phyloP scores from a whole-genome alignment of 1,140 invertebrate genomes.

The Drosophila obscura region DNA sequence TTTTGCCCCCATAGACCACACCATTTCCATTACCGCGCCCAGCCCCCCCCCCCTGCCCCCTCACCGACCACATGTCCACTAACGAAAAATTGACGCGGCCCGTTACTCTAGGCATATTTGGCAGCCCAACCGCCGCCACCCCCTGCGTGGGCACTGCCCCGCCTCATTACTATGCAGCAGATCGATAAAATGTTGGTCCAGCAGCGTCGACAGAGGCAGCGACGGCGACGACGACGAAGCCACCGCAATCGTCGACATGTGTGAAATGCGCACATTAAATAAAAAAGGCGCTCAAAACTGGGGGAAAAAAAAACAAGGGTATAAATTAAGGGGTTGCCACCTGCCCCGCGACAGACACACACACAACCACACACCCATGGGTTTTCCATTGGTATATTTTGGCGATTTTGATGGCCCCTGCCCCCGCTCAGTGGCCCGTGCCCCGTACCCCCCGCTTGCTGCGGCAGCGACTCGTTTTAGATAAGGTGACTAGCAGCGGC shows the following conservation, averaged over 20 bases:
- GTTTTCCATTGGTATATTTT: slow-evolving; percentile 46
- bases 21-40: not conserved
- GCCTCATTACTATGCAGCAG: slow-evolving; percentile 61
- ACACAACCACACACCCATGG: not conserved
- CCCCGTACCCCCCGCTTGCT: not conserved
- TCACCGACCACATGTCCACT: not conserved
- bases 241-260: slow-evolving; percentile 68
- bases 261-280: slow-evolving; percentile 80
- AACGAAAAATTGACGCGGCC: slow-evolving; percentile 53
- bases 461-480: slow-evolving; percentile 60
- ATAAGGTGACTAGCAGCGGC: slow-evolving; percentile 79
- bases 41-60: too few relatives aligned
- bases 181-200: slow-evolving; percentile 77
- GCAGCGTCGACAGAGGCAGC: slow-evolving; percentile 1
- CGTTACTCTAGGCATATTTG: slow-evolving; percentile 67
- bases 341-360: slow-evolving; percentile 2
- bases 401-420: slow-evolving; percentile 29
- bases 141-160: not conserved
- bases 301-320: not conserved
- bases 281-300: slow-evolving; percentile 65
- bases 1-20: slow-evolving; percentile 26
- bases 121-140: slow-evolving; percentile 2
- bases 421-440: not conserved
- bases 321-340: slow-evolving; percentile 46
- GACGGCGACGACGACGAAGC: slow-evolving; percentile 9